Evolutionary conservation across 2,113 vertebrate species (phyloP).

Genomic region (Piprites chloris): DNA sequence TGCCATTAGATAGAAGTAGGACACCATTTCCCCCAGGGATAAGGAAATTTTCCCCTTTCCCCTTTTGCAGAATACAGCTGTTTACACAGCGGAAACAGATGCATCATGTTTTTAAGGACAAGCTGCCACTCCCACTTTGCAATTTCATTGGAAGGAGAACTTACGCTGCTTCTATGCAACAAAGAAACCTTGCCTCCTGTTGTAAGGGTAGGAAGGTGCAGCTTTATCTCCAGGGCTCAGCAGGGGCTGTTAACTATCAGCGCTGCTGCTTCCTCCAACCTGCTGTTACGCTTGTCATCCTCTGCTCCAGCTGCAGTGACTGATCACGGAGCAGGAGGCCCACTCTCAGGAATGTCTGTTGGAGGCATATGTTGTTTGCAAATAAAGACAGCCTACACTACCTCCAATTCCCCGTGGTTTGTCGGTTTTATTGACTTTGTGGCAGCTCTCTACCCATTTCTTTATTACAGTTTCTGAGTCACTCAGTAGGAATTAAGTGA

Average conservation of each 20-base stretch:
- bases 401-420: neutral
- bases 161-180: fast-evolving
- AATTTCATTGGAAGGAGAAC: neutral
- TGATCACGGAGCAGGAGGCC: fast-evolving
- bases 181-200: neutral
- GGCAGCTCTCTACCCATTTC: neutral
- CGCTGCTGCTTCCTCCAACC: neutral
- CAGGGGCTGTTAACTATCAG: neutral
- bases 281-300: neutral
- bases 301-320: neutral
- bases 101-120: neutral
- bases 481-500: neutral
- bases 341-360: neutral
- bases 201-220: neutral
- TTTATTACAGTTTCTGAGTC: neutral
- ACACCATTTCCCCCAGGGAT: neutral
- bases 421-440: neutral
- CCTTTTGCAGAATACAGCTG: neutral
- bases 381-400: neutral
- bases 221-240: neutral
- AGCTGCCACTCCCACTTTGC: neutral
- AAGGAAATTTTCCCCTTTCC: neutral
- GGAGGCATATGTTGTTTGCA: neutral
- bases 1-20: neutral
- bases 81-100: neutral